Percentiles rank a stretch among this genome's conserved stretches.
Evolutionary conservation across 2,113 vertebrate genomes (phyloP).

Genomic region (Halcyon malimbica): DNA sequence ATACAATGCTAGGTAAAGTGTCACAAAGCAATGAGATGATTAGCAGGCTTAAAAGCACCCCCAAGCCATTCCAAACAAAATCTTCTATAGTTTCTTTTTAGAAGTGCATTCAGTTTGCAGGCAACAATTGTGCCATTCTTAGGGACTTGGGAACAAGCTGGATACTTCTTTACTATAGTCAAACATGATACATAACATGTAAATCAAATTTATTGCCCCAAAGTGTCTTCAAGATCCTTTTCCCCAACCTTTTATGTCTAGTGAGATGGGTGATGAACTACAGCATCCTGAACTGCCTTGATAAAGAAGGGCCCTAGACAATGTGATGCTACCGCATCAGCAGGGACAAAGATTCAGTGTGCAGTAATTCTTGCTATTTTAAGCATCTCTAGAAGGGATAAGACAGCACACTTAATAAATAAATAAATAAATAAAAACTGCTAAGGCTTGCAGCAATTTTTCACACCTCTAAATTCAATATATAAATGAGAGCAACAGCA

Average conservation of each 20-base stretch:
- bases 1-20: background rate
- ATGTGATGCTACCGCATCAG: background rate
- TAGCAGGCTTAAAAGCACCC: background rate
- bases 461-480: background rate
- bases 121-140: background rate
- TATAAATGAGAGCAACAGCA: background rate
- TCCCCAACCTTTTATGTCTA: background rate
- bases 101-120: background rate
- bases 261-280: background rate
- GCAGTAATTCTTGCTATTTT: background rate
- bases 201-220: background rate
- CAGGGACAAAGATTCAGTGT: background rate
- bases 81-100: background rate
- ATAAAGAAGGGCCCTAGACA: background rate
- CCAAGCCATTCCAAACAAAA: background rate
- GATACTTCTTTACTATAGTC: background rate
- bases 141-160: background rate
- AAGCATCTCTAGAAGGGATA: background rate
- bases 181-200: background rate
- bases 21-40: background rate
- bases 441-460: background rate
- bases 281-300: background rate
- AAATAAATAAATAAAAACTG: background rate
- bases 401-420: background rate
- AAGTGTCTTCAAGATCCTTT: background rate